Percentiles rank a stretch among this genome's conserved stretches.
Conservation (phyloP, 2,888 invertebrate species). For the Liodrosophila aerea region DNA sequence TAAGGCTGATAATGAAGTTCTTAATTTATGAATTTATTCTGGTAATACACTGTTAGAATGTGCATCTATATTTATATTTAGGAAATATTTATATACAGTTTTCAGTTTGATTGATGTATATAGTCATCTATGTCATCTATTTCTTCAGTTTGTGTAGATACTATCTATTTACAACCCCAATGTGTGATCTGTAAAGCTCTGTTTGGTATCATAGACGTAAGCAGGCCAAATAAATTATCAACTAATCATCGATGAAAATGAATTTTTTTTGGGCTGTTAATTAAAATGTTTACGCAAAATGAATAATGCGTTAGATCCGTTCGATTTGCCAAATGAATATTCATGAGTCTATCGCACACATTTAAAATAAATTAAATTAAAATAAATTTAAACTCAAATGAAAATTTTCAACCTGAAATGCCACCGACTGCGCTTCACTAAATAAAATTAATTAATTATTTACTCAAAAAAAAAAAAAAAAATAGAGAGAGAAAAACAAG, state of each 20-base stretch:
- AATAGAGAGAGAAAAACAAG: conserved; percentile 10
- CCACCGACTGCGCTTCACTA: conserved; percentile 42
- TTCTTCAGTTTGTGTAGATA: too few species aligned
- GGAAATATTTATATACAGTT: too few species aligned
- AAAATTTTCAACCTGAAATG: conserved; percentile 35
- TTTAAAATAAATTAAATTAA: conserved; percentile 65
- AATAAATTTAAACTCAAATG: conserved; percentile 67
- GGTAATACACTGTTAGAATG: conserved; percentile 26
- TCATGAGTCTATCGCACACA: conserved; percentile 37
- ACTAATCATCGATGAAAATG: conserved; percentile 63
- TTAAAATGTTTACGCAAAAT: conserved; percentile 74
- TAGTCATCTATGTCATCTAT: too few species aligned
- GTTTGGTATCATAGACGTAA: too few species aligned
- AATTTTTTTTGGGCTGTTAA: conserved; percentile 60
- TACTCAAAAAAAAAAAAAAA: conserved; percentile 31
- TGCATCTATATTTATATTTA: too few species aligned
- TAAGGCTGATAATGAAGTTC: conserved; percentile 51
- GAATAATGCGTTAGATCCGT: conserved; percentile 39
- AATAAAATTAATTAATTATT: conserved; percentile 77
- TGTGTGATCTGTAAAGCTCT: too few species aligned
- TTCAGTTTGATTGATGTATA: too few species aligned
- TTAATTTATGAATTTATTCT: conserved; percentile 60
- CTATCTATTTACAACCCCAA: too few species aligned
- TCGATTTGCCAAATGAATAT: conserved; percentile 61
- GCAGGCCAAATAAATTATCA: conserved; percentile 61